These are phyloP conservation scores for Elaphurus davidianus DNA, from an alignment of 2,113 vertebrate species.

Conservation along the genomic window DNA sequence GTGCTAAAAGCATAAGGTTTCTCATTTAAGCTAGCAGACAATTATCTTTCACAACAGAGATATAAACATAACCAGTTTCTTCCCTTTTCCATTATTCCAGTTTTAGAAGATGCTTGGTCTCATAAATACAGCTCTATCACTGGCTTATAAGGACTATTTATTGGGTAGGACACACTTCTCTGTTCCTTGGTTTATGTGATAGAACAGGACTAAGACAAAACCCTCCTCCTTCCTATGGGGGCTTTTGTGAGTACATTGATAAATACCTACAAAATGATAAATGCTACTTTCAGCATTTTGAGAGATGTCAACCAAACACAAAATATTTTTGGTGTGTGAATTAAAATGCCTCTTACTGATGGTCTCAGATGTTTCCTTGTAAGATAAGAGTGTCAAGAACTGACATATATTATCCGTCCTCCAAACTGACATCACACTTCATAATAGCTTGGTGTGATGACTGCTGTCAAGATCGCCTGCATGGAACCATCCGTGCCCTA, in stretches of 20 bases:
- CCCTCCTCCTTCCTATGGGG: neutral
- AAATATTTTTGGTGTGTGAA: conserved; percentile 58
- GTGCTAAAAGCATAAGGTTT: neutral
- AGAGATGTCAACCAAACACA: conserved; percentile 59
- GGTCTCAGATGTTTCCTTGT: conserved; percentile 3
- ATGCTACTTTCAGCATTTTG: conserved; percentile 41
- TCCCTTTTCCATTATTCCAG: conserved; percentile 22
- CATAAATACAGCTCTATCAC: neutral
- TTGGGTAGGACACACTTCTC: neutral
- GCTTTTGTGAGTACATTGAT: neutral
- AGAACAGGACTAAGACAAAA: conserved; percentile 20
- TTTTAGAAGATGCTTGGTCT: conserved; percentile 21
- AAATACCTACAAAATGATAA: conserved; percentile 48
- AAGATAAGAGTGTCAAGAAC: conserved; percentile 1
- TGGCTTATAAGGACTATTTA: neutral
- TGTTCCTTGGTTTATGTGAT: neutral
- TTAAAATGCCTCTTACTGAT: conserved; percentile 45
- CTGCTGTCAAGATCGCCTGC: conserved; percentile 3
- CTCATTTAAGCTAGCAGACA: neutral
- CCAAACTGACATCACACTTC: conserved; percentile 44
- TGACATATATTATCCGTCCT: neutral
- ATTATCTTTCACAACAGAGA: neutral
- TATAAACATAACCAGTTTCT: neutral
- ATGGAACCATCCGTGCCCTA: neutral
- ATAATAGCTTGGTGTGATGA: neutral